Percentiles rank a stretch among this genome's conserved stretches.
These are phyloP conservation scores for Dermolepida albohirtum DNA, from an alignment of 2,888 invertebrate genomes.

Conservation along the genomic window DNA sequence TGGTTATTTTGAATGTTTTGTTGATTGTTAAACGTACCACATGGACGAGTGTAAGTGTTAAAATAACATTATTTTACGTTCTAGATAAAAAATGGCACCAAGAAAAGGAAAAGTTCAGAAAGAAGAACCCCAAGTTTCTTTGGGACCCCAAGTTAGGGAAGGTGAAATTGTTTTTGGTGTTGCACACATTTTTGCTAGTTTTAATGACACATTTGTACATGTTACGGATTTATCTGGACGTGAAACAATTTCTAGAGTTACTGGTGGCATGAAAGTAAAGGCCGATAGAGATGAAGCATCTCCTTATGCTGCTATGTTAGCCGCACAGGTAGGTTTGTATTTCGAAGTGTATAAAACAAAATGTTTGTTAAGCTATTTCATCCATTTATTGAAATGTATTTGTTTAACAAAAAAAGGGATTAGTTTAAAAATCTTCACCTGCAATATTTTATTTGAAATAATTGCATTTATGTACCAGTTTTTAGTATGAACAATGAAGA, in stretches of 20 bases:
- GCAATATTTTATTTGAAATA: no score
- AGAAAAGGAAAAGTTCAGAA: constrained; percentile 97
- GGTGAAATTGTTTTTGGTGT: constrained; percentile 99
- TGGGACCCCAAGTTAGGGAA: constrained; percentile 96
- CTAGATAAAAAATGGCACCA: constrained; percentile 83
- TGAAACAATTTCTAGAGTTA: constrained; percentile 94
- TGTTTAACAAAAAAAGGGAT: no score
- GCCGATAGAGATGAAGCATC: constrained; percentile 99
- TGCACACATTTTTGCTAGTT: constrained; percentile 99
- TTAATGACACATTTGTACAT: constrained; percentile 99
- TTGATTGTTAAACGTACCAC: constrained; percentile 10
- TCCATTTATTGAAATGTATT: no score
- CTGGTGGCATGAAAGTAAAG: constrained; percentile 99
- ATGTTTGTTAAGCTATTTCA: no score
- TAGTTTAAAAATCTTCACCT: no score
- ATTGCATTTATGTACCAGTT: no score
- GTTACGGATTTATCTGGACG: constrained; percentile 99
- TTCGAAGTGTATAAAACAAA: no score
- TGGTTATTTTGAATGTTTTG: constrained; percentile 36
- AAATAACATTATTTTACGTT: constrained; percentile 38
- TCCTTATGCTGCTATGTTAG: constrained; percentile 99
- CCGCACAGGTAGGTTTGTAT: constrained; percentile 83
- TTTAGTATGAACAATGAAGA: no score
- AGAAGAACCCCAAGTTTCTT: constrained; percentile 95
- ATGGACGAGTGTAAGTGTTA: background rate